Base-by-base conservation (phyloP, 2,113 vertebrate species). In the Todiramphus chloris region DNA sequence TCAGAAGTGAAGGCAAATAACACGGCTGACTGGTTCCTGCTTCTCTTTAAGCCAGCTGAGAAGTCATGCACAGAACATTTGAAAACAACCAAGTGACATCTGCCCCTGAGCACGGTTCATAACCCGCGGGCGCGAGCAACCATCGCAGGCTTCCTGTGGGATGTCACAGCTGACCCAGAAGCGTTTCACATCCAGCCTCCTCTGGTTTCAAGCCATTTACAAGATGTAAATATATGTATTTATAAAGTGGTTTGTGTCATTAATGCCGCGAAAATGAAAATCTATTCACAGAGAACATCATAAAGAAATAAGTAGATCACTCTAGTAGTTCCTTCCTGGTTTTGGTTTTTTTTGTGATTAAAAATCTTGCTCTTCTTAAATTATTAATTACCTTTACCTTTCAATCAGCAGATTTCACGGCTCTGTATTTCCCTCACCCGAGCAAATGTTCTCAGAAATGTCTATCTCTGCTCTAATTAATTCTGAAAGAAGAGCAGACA, bases 401-500 rank as follows among this genome's bases (percentile, higher is more conserved):
- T 89, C 78, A 66, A 69, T 80, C 96, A 86, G 2, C 37, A 59
- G 24, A 68, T 60, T 96, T 89, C 59, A 53, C 60, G 24, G 13
- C 63, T 89, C 14, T 74, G 30, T 79, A 39, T 72, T 88, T 85
- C 62, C 39, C 93, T 76, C 79, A 94, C 51, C 44, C 50, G 67
- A 53, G 44, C 17, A 59, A 83, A 86, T 44, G n/a, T 78, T 87
- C 60, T 74, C 81, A 92, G 80, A 23, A 78, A 80, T 44, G 62
- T 69, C 20, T 39, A 70, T 64, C 53, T 82, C 60, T 87, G 30
- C 44, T 87, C 58, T 60, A 88, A 94, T 91, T 95, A 96, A 93
- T 97, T 96, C 37, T 94, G 66, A 94, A 96, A 96, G 69, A 73
- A 95, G 53, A 92, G 39, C 55, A 87, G 72, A 89, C 80, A 88